Evolutionary conservation across 1,140 invertebrate genomes (phyloP).

Genomic region (Drosophila truncata): DNA sequence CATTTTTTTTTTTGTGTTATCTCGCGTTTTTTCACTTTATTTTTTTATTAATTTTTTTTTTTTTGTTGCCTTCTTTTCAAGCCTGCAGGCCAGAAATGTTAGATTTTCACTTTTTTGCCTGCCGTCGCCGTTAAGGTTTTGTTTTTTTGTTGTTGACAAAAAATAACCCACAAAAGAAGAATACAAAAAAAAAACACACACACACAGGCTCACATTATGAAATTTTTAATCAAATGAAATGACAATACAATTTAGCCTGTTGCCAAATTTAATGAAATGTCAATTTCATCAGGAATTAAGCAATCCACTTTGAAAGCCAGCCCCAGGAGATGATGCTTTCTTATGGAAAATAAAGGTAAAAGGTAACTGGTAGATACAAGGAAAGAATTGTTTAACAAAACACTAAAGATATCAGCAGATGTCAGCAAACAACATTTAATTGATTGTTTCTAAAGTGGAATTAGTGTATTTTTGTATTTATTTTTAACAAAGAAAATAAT

Average conservation of each 20-base stretch:
- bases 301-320: constrained; percentile 12
- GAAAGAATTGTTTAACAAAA: background rate
- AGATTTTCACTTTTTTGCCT: constrained; percentile 50
- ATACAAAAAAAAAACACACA: constrained; percentile 18
- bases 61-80: constrained; percentile 35
- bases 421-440: background rate
- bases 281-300: constrained; percentile 25
- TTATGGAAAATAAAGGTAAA: background rate
- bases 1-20: constrained; percentile 38
- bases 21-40: constrained; percentile 46
- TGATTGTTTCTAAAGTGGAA: background rate
- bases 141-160: constrained; percentile 52
- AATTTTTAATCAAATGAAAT: constrained; percentile 80
- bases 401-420: background rate
- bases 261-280: constrained; percentile 47
- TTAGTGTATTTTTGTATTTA: background rate
- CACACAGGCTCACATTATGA: constrained; percentile 58
- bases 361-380: background rate
- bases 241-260: constrained; percentile 65
- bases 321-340: background rate
- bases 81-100: constrained; percentile 55
- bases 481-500: background rate
- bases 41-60: constrained; percentile 39
- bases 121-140: constrained; percentile 2
- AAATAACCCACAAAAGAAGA: constrained; percentile 42